These are phyloP conservation scores for Cyprinella venusta DNA, from an alignment of 2,797 vertebrate genomes.

Conservation along the genomic window DNA sequence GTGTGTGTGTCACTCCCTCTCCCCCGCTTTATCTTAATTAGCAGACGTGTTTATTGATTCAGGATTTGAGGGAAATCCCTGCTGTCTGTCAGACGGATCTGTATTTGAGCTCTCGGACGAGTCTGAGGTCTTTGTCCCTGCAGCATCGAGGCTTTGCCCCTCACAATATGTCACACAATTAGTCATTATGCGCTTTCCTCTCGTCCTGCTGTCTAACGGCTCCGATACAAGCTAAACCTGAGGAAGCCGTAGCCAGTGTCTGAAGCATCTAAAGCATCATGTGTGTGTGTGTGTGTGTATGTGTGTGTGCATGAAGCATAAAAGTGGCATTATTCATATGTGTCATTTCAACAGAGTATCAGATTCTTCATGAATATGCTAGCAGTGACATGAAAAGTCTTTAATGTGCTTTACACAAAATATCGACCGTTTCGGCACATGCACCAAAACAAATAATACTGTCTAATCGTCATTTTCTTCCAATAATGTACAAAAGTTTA, in stretches of 20 bases:
- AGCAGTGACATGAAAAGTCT: neutral
- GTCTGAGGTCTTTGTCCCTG: slow-evolving; percentile 13
- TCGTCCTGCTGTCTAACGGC: neutral
- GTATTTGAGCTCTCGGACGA: slow-evolving; percentile 64
- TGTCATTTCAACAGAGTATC: neutral
- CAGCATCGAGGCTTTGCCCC: slow-evolving; percentile 8
- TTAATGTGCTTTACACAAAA: too few relatives aligned
- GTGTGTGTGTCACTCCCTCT: slow-evolving; percentile 18
- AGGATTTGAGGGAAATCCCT: slow-evolving; percentile 74
- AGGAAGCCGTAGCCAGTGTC: too few relatives aligned
- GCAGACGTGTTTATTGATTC: slow-evolving; percentile 81
- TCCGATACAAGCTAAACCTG: neutral
- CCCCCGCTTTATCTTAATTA: slow-evolving; percentile 70
- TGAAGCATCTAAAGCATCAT: too few relatives aligned
- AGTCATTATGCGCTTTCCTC: slow-evolving; percentile 29
- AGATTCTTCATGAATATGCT: too few relatives aligned
- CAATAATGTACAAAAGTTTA: neutral
- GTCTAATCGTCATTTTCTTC: too few relatives aligned
- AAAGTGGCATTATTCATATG: neutral
- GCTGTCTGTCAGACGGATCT: slow-evolving; percentile 78
- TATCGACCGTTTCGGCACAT: too few relatives aligned
- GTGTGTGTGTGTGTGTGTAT: neutral
- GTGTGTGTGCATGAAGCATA: neutral
- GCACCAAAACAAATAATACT: too few relatives aligned
- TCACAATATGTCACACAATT: slow-evolving; percentile 43